Evolutionary conservation across 2,888 invertebrate genomes (phyloP).

Genomic region (Agrochola lychnidis): DNA sequence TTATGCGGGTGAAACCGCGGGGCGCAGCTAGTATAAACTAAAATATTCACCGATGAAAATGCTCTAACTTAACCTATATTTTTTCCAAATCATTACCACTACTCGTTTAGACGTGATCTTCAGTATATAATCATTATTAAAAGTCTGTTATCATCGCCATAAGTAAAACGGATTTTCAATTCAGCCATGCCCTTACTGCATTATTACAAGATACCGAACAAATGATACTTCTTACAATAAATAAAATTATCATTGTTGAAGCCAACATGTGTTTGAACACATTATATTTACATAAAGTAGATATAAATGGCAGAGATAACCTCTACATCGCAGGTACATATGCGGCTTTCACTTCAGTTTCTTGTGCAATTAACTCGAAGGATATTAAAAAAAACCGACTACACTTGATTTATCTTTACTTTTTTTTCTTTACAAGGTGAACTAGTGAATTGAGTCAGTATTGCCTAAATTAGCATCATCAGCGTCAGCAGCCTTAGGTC

Average conservation of each 20-base stretch:
- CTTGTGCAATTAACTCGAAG: constrained; percentile 47
- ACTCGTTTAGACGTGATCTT: too few species aligned
- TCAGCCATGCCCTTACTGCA: neutral
- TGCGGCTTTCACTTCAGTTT: constrained; percentile 44
- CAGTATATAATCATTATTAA: too few species aligned
- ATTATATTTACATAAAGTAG: constrained; percentile 46
- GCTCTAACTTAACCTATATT: too few species aligned
- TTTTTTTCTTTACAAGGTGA: constrained; percentile 37
- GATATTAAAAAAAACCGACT: constrained; percentile 43
- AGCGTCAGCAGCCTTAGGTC: neutral
- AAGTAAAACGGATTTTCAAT: neutral
- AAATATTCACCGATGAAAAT: too few species aligned
- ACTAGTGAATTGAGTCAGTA: constrained; percentile 16
- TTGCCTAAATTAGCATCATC: neutral
- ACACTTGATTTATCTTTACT: constrained; percentile 34
- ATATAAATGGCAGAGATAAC: constrained; percentile 49
- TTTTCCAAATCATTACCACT: too few species aligned
- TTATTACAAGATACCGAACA: neutral
- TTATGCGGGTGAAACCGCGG: too few species aligned
- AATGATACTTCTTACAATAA: constrained; percentile 4
- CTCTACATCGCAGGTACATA: constrained; percentile 39
- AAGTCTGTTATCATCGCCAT: too few species aligned
- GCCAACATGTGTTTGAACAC: constrained; percentile 11
- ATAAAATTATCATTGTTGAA: constrained; percentile 33
- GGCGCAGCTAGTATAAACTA: too few species aligned